Conservation (phyloP, 1,140 invertebrate species). For the Leptinotarsa lineolata region DNA sequence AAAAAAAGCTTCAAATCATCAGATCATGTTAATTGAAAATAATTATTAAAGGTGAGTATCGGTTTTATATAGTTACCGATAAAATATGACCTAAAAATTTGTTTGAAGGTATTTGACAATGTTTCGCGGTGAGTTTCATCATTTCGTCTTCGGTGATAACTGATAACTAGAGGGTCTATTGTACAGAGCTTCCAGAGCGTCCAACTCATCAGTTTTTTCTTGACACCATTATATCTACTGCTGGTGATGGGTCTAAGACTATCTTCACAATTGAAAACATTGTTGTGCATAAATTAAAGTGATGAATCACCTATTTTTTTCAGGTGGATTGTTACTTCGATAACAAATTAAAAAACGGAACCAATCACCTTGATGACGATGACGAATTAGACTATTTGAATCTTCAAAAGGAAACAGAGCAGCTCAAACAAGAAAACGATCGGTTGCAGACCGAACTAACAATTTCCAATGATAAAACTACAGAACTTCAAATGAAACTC, state of each 20-base stretch:
- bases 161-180: no score
- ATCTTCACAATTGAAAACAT: no score
- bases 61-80: not conserved
- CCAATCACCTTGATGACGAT: not conserved
- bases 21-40: no score
- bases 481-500: conserved; percentile 7
- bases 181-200: no score
- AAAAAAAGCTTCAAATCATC: no score
- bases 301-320: not conserved
- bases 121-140: no score
- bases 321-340: conserved; percentile 12
- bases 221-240: no score
- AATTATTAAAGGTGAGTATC: not conserved
- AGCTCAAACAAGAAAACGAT: conserved; percentile 17
- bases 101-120: no score
- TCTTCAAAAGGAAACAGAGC: conserved; percentile 9
- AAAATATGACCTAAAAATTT: no score
- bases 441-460: not conserved
- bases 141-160: no score
- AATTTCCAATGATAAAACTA: not conserved
- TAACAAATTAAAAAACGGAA: conserved; percentile 7
- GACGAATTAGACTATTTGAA: conserved; percentile 9
- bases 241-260: no score
- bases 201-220: no score
- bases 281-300: not conserved